Base-by-base conservation (phyloP, 2,797 vertebrate species). In the Myotis planiceps region DNA sequence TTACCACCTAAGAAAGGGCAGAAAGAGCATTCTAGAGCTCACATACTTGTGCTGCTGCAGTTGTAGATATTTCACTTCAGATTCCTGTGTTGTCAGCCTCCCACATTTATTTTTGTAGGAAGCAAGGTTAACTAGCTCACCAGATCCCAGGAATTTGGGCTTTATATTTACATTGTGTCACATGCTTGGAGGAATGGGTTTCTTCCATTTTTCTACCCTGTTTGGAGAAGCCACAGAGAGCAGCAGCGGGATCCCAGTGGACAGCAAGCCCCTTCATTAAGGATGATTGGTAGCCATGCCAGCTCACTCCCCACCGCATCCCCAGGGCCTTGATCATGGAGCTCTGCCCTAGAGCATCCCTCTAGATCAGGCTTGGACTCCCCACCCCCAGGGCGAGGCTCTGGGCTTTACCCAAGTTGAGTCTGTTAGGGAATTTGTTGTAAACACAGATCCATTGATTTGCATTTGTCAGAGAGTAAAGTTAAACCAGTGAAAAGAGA, bases 361-460 rank as follows among this genome's bases (percentile, higher is more conserved):
- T 58, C 47, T 69, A 69, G 68, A 92, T 58, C 88, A n/a, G 82
- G 37, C 65, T 71, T 78, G 65, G 66, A 49, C 37, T 76, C 79
- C 72, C 92, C 19, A 42, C 72, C 76, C 85, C 53, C 69, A 89
- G 53, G 76, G 42, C 5, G 9, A 94, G 84, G 60, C 87, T 92
- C 83, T 96, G 93, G 95, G 96, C 88, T 97, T 96, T 96, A 97
- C 96, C 94, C 92, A 94, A 94, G 93, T 96, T 94, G 92, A 96
- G 95, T 96, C 97, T 97, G 95, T 97, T 98, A 97, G 91, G 83
- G 95, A 96, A 97, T 98, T 94, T 97, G 94, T 95, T 97, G 96
- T 98, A 98, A 98, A 98, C 98, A 98, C 98, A 95, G 97, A 98
- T 98, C 97, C 98, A 98, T 98, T 98, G 98, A 99, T 99, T 98